These are phyloP conservation scores for Hyla sarda DNA, from an alignment of 2,113 vertebrate species.

Conservation along the genomic window DNA sequence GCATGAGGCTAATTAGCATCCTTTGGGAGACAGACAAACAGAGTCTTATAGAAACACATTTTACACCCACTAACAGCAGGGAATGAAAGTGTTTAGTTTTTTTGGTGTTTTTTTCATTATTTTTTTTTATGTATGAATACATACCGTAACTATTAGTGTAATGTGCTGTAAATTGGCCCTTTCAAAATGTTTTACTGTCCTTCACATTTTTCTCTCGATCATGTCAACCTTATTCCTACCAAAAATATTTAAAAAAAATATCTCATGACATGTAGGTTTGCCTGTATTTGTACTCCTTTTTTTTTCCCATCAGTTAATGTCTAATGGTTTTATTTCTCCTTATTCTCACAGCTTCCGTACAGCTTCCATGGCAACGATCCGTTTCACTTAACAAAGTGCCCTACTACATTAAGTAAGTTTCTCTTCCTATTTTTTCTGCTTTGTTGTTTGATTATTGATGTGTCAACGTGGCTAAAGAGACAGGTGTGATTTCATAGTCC, in stretches of 20 bases:
- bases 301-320: constrained; percentile 28
- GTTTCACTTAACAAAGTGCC: constrained; percentile 93
- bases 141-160: too few relatives aligned
- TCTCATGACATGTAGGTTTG: neutral
- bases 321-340: constrained; percentile 65
- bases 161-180: neutral
- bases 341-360: constrained; percentile 84
- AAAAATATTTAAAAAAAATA: neutral
- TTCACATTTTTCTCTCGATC: neutral
- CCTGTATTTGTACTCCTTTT: too few relatives aligned
- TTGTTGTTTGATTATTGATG: neutral
- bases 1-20: neutral
- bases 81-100: neutral
- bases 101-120: too few relatives aligned
- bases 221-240: neutral
- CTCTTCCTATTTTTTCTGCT: constrained; percentile 45
- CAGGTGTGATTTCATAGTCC: neutral
- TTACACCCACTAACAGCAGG: neutral
- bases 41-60: neutral
- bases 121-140: neutral
- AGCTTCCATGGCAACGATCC: constrained; percentile 89
- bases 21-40: neutral
- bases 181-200: neutral
- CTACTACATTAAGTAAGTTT: constrained; percentile 95
- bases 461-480: neutral